These are phyloP conservation scores for Leucania comma DNA, from an alignment of 2,888 invertebrate genomes.

Conservation along the genomic window DNA sequence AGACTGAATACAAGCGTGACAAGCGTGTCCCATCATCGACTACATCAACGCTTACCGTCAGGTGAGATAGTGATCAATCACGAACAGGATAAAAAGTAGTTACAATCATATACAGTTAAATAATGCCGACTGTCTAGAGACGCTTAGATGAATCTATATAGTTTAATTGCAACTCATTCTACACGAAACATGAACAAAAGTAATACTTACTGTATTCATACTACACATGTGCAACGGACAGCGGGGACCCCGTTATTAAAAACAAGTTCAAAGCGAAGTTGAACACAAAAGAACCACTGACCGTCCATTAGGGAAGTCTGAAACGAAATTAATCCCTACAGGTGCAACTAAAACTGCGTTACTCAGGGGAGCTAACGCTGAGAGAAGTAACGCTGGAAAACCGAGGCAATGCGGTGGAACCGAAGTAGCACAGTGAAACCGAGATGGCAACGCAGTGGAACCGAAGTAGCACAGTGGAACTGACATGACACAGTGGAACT, in stretches of 20 bases:
- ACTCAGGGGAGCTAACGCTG: too few species aligned
- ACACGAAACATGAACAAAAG: background rate
- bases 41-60: too few species aligned
- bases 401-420: background rate
- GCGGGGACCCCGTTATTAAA: constrained; percentile 3
- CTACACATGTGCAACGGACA: background rate
- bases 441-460: background rate
- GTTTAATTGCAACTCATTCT: background rate
- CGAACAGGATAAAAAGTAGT: too few species aligned
- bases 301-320: constrained; percentile 11
- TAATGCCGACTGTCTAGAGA: too few species aligned
- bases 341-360: constrained; percentile 2
- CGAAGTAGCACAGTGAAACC: background rate
- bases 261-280: constrained; percentile 11
- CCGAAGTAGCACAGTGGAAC: too few species aligned
- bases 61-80: too few species aligned
- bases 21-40: too few species aligned
- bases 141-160: background rate
- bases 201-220: background rate
- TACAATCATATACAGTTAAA: too few species aligned
- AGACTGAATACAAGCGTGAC: too few species aligned
- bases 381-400: background rate
- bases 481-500: too few species aligned
- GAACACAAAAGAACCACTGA: constrained; percentile 12
- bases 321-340: constrained; percentile 8